Percentiles rank a stretch among this genome's conserved stretches.
Conservation (phyloP, 2,888 invertebrate species). For the Drosophila nr. perissopoda region DNA sequence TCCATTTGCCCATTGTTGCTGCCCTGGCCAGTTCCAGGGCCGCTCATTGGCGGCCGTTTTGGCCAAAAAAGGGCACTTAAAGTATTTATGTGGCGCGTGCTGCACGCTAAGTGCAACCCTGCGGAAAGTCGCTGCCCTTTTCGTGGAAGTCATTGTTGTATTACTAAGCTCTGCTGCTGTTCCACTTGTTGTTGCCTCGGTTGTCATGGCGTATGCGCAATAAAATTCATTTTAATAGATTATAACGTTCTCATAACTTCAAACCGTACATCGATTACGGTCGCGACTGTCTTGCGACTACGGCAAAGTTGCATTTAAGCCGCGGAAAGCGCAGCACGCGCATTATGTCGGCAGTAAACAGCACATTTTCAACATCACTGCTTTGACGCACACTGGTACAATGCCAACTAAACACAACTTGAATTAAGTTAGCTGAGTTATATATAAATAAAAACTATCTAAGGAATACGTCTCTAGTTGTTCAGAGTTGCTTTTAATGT, state of each 20-base stretch:
- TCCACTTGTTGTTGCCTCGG: conserved; percentile 5
- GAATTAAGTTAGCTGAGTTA: not conserved
- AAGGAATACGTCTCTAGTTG: not conserved
- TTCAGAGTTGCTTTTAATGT: not conserved
- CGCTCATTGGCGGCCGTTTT: conserved; percentile 24
- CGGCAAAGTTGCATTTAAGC: conserved; percentile 52
- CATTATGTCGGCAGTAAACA: conserved; percentile 70
- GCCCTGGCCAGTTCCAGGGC: conserved; percentile 21
- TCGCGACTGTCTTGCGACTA: conserved; percentile 49
- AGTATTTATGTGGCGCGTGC: conserved; percentile 64
- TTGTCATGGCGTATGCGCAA: conserved; percentile 61
- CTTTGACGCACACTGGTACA: conserved; percentile 45
- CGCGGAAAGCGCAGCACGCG: conserved; percentile 58
- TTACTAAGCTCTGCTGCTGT: conserved; percentile 8
- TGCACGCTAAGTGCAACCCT: conserved; percentile 66
- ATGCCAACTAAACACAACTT: not conserved
- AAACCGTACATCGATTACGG: conserved; percentile 63
- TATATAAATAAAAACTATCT: not conserved
- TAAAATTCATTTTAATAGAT: conserved; percentile 77
- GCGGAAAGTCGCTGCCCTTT: conserved; percentile 26
- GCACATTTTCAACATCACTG: conserved; percentile 53
- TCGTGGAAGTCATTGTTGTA: conserved; percentile 27
- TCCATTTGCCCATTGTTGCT: conserved; percentile 10
- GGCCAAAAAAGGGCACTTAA: conserved; percentile 60
- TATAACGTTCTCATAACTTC: conserved; percentile 70